A percentile compares a stretch with the other conserved stretches of the same genome.
These are phyloP conservation scores for Hycleus cichorii DNA, from an alignment of 1,140 invertebrate genomes.

Conservation along the genomic window DNA sequence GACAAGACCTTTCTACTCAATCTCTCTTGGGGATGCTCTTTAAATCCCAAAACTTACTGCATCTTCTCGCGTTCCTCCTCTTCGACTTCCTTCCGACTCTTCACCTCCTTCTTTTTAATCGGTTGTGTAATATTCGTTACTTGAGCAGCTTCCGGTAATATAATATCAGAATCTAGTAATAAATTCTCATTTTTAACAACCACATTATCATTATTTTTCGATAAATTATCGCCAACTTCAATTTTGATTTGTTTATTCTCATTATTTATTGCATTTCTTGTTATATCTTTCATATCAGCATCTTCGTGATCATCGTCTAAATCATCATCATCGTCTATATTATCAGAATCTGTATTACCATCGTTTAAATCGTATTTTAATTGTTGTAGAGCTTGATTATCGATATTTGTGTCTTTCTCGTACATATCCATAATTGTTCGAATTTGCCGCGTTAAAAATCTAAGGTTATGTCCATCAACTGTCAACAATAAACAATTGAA, in stretches of 20 bases:
- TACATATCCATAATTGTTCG: constrained; percentile 32
- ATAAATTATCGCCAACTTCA: too few species aligned
- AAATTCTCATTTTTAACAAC: constrained; percentile 21
- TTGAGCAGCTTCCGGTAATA: constrained; percentile 34
- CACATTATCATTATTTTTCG: too few species aligned
- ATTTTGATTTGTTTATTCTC: not conserved
- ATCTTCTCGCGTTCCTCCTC: constrained; percentile 87
- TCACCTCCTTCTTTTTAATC: constrained; percentile 47
- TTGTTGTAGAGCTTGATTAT: constrained; percentile 7
- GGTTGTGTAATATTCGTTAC: constrained; percentile 6
- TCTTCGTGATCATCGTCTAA: constrained; percentile 33
- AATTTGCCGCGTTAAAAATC: not conserved
- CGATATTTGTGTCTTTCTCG: constrained; percentile 26
- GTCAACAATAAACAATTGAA: not conserved
- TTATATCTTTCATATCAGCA: constrained; percentile 16
- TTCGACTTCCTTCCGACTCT: constrained; percentile 75
- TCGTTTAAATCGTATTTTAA: not conserved
- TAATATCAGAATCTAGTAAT: constrained; percentile 30
- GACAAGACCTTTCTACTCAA: too few species aligned
- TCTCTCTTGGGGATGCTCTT: too few species aligned
- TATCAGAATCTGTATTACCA: constrained; percentile 27
- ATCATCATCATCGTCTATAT: constrained; percentile 29
- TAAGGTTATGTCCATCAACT: too few species aligned
- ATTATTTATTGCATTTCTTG: not conserved
- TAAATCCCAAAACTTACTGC: constrained; percentile 56